Percentiles rank a stretch among this genome's conserved stretches.
phyloP scores from a whole-genome alignment of 2,888 invertebrate species.

The Spisula subtruncata region DNA sequence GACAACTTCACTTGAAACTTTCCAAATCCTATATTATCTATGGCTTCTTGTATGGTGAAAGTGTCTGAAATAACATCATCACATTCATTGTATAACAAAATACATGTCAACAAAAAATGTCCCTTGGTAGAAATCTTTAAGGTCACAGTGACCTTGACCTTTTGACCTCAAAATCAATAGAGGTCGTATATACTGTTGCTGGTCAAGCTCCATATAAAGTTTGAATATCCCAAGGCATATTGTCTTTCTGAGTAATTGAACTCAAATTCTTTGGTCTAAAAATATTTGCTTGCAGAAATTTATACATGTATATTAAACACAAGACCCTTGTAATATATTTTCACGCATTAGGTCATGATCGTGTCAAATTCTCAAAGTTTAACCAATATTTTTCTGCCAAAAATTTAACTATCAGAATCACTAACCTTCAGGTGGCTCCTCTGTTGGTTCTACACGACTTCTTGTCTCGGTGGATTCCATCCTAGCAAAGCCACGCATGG shows the following conservation, averaged over 20 bases:
- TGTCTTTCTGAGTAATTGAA: too few relatives aligned
- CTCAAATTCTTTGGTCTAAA: too few relatives aligned
- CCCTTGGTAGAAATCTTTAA: too few relatives aligned
- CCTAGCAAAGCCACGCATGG: constrained; percentile 65
- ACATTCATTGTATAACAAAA: not conserved
- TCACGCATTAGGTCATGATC: not conserved
- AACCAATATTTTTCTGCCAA: not conserved
- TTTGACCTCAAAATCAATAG: too few relatives aligned
- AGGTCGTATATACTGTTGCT: too few relatives aligned
- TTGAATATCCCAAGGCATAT: too few relatives aligned
- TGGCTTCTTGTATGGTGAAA: constrained; percentile 88
- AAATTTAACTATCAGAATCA: not conserved
- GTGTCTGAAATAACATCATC: constrained; percentile 80
- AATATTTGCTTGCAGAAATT: too few relatives aligned
- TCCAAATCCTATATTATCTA: constrained; percentile 89
- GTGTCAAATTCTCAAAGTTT: not conserved
- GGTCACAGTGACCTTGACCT: too few relatives aligned
- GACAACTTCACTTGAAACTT: constrained; percentile 89
- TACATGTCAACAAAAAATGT: too few relatives aligned
- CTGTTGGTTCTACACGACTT: constrained; percentile 28
- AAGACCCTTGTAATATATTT: too few relatives aligned
- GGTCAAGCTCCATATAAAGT: too few relatives aligned
- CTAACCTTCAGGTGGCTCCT: constrained; percentile 68
- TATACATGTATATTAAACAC: too few relatives aligned
- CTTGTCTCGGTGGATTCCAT: constrained; percentile 46